Conservation (phyloP, 2,113 vertebrate genomes). For the Sinocyclocheilus anshuiensis region DNA sequence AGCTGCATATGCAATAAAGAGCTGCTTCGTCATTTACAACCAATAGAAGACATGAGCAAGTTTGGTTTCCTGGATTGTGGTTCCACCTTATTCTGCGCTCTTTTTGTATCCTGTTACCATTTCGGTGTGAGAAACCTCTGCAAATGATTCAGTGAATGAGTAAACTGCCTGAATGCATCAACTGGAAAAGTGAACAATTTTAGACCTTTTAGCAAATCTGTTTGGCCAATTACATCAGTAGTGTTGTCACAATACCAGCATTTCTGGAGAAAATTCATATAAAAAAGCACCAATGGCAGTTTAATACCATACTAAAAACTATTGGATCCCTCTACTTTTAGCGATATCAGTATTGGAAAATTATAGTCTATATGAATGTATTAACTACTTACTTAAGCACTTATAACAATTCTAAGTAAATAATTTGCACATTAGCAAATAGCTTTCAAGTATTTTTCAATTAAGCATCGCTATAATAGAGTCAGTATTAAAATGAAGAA, state of each 20-base stretch:
- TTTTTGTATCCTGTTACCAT: not conserved
- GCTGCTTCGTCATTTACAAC: not conserved
- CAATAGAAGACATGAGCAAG: not conserved
- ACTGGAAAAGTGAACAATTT: not conserved
- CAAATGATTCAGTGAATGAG: not conserved
- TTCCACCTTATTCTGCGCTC: not conserved
- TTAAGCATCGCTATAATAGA: not conserved
- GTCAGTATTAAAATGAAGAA: not conserved
- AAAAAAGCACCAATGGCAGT: not conserved
- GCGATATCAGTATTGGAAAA: too few species aligned
- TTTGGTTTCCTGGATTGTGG: not conserved
- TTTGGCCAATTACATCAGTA: not conserved
- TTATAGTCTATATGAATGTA: not conserved
- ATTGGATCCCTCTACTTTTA: too few species aligned
- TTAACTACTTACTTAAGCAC: not conserved
- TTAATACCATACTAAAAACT: too few species aligned
- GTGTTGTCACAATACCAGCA: not conserved
- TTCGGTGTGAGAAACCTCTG: not conserved
- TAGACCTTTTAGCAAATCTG: not conserved
- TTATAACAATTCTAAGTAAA: not conserved
- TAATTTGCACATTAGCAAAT: not conserved
- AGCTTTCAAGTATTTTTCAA: not conserved
- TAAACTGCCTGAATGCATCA: not conserved
- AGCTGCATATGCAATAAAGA: not conserved
- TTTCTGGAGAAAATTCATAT: not conserved